Conservation (phyloP, 2,888 invertebrate species). For the Hemistola chrysoprasaria region DNA sequence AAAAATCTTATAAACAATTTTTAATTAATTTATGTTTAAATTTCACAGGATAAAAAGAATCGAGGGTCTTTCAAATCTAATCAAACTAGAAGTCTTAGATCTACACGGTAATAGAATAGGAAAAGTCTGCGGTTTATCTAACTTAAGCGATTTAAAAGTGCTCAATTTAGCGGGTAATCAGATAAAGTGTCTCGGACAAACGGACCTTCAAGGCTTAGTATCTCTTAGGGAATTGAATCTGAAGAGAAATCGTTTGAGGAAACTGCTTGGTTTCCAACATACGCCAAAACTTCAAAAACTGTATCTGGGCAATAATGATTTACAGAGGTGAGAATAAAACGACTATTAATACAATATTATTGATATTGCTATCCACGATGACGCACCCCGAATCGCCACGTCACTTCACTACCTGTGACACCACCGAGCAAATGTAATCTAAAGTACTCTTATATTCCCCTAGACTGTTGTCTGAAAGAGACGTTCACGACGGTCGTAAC, state of each 20-base stretch:
- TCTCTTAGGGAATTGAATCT: slow-evolving; percentile 94
- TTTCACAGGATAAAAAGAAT: slow-evolving; percentile 87
- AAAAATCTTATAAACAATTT: no score
- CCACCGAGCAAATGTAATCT: no score
- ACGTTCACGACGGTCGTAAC: no score
- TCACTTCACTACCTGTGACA: no score
- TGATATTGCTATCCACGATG: no score
- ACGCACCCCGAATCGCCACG: no score
- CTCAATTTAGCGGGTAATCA: slow-evolving; percentile 96
- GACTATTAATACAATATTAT: no score
- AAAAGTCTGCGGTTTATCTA: slow-evolving; percentile 86
- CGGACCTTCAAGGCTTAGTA: slow-evolving; percentile 89
- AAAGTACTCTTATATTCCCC: no score
- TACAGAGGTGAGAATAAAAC: slow-evolving; percentile 82
- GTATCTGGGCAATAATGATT: slow-evolving; percentile 91
- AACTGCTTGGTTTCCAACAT: slow-evolving; percentile 90
- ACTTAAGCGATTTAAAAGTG: slow-evolving; percentile 90
- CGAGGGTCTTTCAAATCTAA: slow-evolving; percentile 87
- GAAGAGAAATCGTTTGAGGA: slow-evolving; percentile 91
- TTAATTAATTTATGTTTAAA: slow-evolving; percentile 2
- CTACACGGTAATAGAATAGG: slow-evolving; percentile 95
- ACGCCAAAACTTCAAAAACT: slow-evolving; percentile 89
- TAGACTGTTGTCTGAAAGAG: no score
- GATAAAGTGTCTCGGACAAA: slow-evolving; percentile 87
- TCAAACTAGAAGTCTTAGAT: slow-evolving; percentile 94